Evolutionary conservation across 53 echinoderm and acorn worm genomes (phyloP), one percentile per base, ranked within the genome.

Genomic region (Mesocentrotus franciscanus): DNA sequence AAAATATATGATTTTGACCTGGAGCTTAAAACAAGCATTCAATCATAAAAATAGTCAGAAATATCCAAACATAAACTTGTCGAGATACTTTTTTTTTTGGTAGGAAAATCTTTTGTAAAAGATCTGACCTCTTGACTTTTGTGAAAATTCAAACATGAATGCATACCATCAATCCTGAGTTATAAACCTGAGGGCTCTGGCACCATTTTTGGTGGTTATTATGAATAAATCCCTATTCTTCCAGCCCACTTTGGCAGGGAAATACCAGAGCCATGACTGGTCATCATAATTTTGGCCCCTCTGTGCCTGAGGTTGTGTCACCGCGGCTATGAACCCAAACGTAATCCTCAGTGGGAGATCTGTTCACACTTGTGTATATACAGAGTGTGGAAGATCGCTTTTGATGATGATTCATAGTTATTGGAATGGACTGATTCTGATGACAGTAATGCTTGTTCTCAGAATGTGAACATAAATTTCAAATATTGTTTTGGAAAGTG

Each of bases 251-350:
- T 91, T 91, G 64, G 20, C 9, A 66, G 66, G 16, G 64, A 91
- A 91, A 91, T 91, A 62, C 91, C 91, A 91, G 9, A 91, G 91
- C 91, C 35, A 91, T 91, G 91, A 91, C 91, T 91, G 91, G 91
- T 22, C 91, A 90, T 90, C 34, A 91, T 35, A 62, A 87, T 87
- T 87, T 87, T 56, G 87, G 58, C 87, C 87, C 58, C 27, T 58
- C 11, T 58, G 56, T 35, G 26, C 87, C 87, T 58, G 56, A 58
- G 87, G 87, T 87, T 20, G 81, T 81, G 81, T 81, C 60, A 60
- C 90, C 90, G 13, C 58, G 32, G 13, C 59, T 60, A 4, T 90
- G 60, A 58, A 60, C 90, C 58, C n/a, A 55, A 22, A 20, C 26
- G 85, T 57, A 49, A 56, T 85, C 85, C n/a, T 60, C 60, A n/a